Evolutionary conservation across 2,888 invertebrate species (phyloP).

Genomic region (Sericinus montela): DNA sequence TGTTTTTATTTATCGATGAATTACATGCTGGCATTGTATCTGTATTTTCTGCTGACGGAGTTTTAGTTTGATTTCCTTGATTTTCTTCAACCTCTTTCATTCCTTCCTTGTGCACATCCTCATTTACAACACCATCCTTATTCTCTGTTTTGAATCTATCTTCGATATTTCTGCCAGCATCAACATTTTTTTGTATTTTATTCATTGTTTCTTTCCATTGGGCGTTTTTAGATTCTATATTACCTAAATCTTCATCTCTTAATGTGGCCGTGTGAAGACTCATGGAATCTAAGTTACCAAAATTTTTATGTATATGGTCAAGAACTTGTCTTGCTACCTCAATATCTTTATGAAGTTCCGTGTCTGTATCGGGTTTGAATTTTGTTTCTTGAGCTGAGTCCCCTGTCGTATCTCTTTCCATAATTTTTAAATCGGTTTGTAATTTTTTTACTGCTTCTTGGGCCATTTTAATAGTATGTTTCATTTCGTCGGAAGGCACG

Average conservation of each 20-base stretch:
- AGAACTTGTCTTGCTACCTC: conserved; percentile 53
- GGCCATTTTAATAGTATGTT: conserved; percentile 57
- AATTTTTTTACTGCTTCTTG: conserved; percentile 63
- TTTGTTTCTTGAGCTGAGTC: conserved; percentile 33
- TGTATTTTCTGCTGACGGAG: background rate
- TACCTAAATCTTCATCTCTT: conserved; percentile 33
- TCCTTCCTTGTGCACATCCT: conserved; percentile 5
- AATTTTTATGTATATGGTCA: conserved; percentile 50
- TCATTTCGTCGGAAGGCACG: conserved; percentile 47
- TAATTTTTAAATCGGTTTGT: conserved; percentile 48
- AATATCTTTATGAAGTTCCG: conserved; percentile 51
- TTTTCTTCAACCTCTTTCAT: background rate
- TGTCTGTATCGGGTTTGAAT: conserved; percentile 35
- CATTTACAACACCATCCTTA: conserved; percentile 1
- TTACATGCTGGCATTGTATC: background rate
- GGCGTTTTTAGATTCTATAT: conserved; percentile 42
- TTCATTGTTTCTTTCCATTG: conserved; percentile 60
- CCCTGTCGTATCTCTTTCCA: conserved; percentile 34
- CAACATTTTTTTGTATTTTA: conserved; percentile 49
- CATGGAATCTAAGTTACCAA: conserved; percentile 47
- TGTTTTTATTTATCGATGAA: conserved; percentile 3
- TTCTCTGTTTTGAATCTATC: conserved; percentile 44
- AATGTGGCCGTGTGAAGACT: conserved; percentile 36
- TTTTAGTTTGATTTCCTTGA: background rate
- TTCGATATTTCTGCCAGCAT: conserved; percentile 56